Evolutionary conservation across 2,797 vertebrate species (phyloP), one percentile per base, ranked within the genome.

Genomic region (Acrossocheilus wenchowensis): DNA sequence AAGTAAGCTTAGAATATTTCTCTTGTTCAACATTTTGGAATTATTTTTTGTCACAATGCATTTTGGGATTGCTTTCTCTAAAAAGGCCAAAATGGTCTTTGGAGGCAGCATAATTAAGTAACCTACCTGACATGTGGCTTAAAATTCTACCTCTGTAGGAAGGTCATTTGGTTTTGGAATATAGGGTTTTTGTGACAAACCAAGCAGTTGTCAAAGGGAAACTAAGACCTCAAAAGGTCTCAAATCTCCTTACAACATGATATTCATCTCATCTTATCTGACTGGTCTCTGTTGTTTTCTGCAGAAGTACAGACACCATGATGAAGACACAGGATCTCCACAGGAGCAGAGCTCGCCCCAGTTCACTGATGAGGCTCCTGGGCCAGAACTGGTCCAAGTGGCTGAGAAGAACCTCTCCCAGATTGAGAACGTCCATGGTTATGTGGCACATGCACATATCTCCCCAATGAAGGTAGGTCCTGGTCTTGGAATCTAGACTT

Each of bases 361-460:
- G 92, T 95, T 97, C 82, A 93, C 94, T 0, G 96, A 94, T 88
- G 96, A 97, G 87, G 92, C 91, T 54, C 94, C 91, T 0, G 96
- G 95, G 34, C 96, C 97, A 0, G 98, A 99, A 93, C 92, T 99
- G 87, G 97, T 99, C 89, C 98, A 99, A 66, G 96, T 99, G 17
- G 97, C 97, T 0, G 97, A 99, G 93, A 99, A 97, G 95, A 99
- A 95, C 92, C 93, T 99, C 10, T 98, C 97, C 4, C 97, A 97
- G 92, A 96, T 98, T 48, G 97, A 99, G 91, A 99, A 97, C 36
- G 95, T 99, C 41, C 98, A 98, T 88, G 97, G 97, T 87, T 98
- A 97, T 90, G 98, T 99, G 91, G 96, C 96, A 74, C 98, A 98
- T 85, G 96, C 98, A 77, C 98, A 98, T 91, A 98, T 99, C 95